A percentile compares a stretch with the other conserved stretches of the same genome.
phyloP scores from a whole-genome alignment of 2,888 invertebrate species.

The Didymodactylos carnosus region DNA sequence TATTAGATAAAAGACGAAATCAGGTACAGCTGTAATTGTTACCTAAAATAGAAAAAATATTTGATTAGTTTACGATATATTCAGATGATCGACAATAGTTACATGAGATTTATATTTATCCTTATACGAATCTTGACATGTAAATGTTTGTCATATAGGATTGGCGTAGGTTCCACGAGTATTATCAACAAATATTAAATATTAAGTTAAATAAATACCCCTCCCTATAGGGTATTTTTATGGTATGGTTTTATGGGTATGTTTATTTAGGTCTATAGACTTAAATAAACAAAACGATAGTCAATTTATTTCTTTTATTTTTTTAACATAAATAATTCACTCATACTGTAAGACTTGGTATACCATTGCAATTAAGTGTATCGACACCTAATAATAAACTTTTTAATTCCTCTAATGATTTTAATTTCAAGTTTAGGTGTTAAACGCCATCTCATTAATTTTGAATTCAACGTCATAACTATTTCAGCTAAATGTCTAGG shows the following conservation, averaged over 20 bases:
- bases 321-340: too few species aligned
- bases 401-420: constrained; percentile 51
- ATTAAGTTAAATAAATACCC: too few species aligned
- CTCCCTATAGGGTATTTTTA: too few species aligned
- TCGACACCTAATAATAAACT: constrained; percentile 80
- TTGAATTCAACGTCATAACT: constrained; percentile 52
- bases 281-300: constrained; percentile 35
- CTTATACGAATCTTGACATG: constrained; percentile 55
- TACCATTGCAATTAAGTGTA: constrained; percentile 82
- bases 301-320: not conserved
- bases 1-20: constrained; percentile 89
- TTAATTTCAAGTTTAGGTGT: constrained; percentile 69
- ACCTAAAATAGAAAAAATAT: constrained; percentile 42
- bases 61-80: not conserved
- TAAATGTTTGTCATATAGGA: constrained; percentile 72
- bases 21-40: constrained; percentile 80
- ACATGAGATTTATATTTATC: constrained; percentile 44
- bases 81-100: constrained; percentile 30
- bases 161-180: constrained; percentile 80
- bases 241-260: too few species aligned
- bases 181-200: constrained; percentile 74
- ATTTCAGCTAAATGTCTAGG: constrained; percentile 12
- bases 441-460: constrained; percentile 91
- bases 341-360: constrained; percentile 64
- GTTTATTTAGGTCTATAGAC: too few species aligned